Base-by-base conservation (phyloP, 2,113 vertebrate species). In the Apus apus region DNA sequence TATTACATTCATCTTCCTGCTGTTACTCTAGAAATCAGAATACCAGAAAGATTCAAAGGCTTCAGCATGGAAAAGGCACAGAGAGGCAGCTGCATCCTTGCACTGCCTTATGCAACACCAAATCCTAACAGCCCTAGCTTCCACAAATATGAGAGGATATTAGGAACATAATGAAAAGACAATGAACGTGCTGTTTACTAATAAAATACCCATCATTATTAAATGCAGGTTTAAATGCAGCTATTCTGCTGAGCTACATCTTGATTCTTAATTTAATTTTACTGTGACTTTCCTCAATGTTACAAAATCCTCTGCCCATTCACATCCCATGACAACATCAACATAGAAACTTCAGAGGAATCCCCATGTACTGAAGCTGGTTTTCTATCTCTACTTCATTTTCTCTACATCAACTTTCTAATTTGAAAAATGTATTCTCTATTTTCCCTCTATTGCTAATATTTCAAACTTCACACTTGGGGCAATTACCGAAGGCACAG, bases 11-110 rank as follows among this genome's bases (percentile, higher is more conserved):
- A 73, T 91, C 85, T 89, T 92, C 74, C 89, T 85, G 81, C 78
- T 93, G 95, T 95, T 96, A 95, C 94, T 93, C 92, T 92, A 97
- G 92, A 97, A 96, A 97, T 97, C 84, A 71, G 81, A 94, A 90
- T 34, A 94, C 54, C 92, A 94, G 87, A 76, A 95, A 93, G 90
- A 95, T 74, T 95, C 83, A 78, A 3, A 81, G 90, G 84, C 89
- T 94, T 88, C 90, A 86, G 80, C 73, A 93, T 38, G 1, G 5
- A 88, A 91, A 94, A 93, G 95, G 94, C 93, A 95, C 65, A 61
- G 67, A 89, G 74, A 91, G 73, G 93, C 92, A 95, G 90, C 94
- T 90, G 51, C 64, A 92, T 65, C 93, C 68, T 85, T 79, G 71
- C 43, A 26, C 76, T 56, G 71, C 21, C 51, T 92, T 85, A 92